These are phyloP conservation scores for Drosophila anceps DNA, from an alignment of 2,888 invertebrate genomes.

Conservation along the genomic window DNA sequence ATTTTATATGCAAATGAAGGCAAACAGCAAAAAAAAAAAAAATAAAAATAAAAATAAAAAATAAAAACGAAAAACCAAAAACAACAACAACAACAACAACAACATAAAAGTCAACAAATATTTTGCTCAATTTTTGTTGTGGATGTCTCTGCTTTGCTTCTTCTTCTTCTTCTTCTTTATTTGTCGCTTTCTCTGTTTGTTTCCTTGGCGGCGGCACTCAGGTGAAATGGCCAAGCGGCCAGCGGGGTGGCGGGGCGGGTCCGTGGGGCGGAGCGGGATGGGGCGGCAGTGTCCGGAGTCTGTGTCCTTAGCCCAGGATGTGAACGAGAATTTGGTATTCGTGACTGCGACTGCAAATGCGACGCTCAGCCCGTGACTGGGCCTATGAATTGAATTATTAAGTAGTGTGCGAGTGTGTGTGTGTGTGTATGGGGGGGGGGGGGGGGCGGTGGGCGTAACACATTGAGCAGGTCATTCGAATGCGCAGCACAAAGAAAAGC, in stretches of 20 bases:
- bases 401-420: constrained; percentile 53
- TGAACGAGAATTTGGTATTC: constrained; percentile 54
- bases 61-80: constrained; percentile 2
- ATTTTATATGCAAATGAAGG: constrained; percentile 80
- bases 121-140: constrained; percentile 54
- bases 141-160: not conserved
- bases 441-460: constrained; percentile 29
- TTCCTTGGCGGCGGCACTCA: constrained; percentile 28
- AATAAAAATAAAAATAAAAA: constrained; percentile 28
- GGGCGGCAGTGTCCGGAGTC: constrained; percentile 1
- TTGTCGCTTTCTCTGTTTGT: constrained; percentile 41
- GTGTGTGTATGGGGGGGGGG: constrained; percentile 2
- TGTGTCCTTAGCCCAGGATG: constrained; percentile 35
- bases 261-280: not conserved
- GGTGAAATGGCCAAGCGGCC: constrained; percentile 37
- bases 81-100: constrained; percentile 28
- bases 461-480: constrained; percentile 77
- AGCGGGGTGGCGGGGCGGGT: not conserved
- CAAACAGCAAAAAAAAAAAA: constrained; percentile 49
- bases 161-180: constrained; percentile 13
- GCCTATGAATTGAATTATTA: constrained; percentile 82
- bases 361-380: constrained; percentile 66
- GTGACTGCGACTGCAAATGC: constrained; percentile 56
- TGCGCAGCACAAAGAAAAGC: constrained; percentile 53
- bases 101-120: constrained; percentile 64